phyloP scores from a whole-genome alignment of 2,888 invertebrate species.

The Coenonympha glycerion region DNA sequence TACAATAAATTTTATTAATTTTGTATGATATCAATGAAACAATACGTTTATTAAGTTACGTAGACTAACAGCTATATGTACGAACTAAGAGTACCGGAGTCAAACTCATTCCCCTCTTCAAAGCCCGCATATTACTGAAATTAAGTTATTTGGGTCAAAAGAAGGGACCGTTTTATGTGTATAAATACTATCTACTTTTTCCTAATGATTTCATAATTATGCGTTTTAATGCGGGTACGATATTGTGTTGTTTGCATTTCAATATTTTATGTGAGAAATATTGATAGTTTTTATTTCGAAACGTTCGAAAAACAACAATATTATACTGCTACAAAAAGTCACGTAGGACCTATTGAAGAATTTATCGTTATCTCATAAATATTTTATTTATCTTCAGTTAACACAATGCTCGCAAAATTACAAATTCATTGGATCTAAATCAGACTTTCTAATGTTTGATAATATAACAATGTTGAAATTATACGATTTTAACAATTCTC shows the following conservation, averaged over 20 bases:
- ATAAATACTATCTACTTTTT: neutral
- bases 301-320: neutral
- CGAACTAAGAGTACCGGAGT: neutral
- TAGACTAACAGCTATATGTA: neutral
- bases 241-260: neutral
- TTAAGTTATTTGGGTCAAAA: neutral
- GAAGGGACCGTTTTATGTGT: neutral
- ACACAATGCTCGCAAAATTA: neutral
- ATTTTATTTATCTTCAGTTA: constrained; percentile 5
- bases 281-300: neutral
- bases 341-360: constrained; percentile 7
- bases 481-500: neutral
- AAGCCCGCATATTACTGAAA: constrained; percentile 2
- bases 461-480: neutral
- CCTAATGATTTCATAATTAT: neutral
- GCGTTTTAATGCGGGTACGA: constrained; percentile 2
- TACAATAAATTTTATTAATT: no score
- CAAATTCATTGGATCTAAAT: constrained; percentile 1
- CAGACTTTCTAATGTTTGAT: neutral
- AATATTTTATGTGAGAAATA: neutral
- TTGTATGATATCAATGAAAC: no score
- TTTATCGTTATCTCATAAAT: constrained; percentile 9
- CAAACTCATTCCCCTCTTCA: neutral
- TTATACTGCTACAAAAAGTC: constrained; percentile 1
- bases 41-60: no score